Percentiles rank a stretch among this genome's conserved stretches.
phyloP scores from a whole-genome alignment of 2,888 invertebrate genomes.

The Tetramorium bicarinatum region DNA sequence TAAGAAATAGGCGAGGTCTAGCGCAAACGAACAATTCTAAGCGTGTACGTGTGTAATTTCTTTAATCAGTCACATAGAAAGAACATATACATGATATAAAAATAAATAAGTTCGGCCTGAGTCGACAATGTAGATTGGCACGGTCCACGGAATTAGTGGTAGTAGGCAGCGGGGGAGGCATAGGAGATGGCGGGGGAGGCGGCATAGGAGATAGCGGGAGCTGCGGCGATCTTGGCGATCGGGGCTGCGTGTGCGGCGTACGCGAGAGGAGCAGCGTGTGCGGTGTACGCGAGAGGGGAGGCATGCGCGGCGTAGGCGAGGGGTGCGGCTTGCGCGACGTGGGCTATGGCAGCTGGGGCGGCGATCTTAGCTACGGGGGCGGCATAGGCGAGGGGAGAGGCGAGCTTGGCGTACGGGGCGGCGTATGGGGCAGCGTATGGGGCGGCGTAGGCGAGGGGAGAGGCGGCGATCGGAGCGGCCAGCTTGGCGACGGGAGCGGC shows the following conservation, averaged over 20 bases:
- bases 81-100: constrained; percentile 65
- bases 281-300: constrained; percentile 27
- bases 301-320: constrained; percentile 51
- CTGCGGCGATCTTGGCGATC: constrained; percentile 6
- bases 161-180: constrained; percentile 64
- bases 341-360: constrained; percentile 56
- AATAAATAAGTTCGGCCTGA: constrained; percentile 76
- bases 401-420: constrained; percentile 71
- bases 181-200: constrained; percentile 64
- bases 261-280: constrained; percentile 58
- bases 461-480: constrained; percentile 63
- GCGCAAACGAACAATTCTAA: constrained; percentile 9
- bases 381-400: constrained; percentile 59
- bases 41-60: constrained; percentile 56
- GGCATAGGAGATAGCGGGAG: constrained; percentile 61
- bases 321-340: constrained; percentile 61
- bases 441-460: constrained; percentile 79
- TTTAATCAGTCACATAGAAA: constrained; percentile 72
- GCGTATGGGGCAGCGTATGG: constrained; percentile 67
- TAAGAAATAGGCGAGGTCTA: background rate
- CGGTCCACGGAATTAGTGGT: constrained; percentile 52
- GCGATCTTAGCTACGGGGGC: constrained; percentile 52
- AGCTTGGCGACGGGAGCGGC: constrained; percentile 60
- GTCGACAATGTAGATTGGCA: constrained; percentile 60
- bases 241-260: constrained; percentile 62